Conservation (phyloP, 2,888 invertebrate genomes). For the Amiota minor region DNA sequence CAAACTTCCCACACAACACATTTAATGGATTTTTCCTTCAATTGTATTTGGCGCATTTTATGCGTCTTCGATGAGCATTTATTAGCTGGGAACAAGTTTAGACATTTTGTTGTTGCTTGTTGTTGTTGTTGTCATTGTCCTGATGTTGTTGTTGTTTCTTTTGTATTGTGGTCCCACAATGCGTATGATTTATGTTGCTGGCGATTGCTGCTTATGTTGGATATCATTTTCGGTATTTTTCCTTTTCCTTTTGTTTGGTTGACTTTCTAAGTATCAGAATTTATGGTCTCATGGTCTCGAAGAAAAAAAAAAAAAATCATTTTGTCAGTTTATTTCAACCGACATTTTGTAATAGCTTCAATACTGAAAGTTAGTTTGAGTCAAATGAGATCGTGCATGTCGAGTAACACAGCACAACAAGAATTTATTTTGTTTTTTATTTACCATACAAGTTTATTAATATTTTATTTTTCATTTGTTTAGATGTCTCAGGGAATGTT, state of each 20-base stretch:
- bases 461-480: too few relatives aligned
- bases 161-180: not conserved
- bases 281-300: too few relatives aligned
- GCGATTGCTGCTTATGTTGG: not conserved
- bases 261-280: not conserved
- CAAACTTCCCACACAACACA: constrained; percentile 57
- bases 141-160: constrained; percentile 1
- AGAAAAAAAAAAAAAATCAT: not conserved
- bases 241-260: not conserved
- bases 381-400: too few relatives aligned
- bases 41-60: constrained; percentile 50
- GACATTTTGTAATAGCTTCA: too few relatives aligned
- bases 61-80: constrained; percentile 68
- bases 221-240: not conserved
- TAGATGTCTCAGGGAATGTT: too few relatives aligned
- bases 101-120: not conserved
- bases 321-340: too few relatives aligned
- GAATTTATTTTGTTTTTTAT: too few relatives aligned
- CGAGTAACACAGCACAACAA: too few relatives aligned
- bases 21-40: too few relatives aligned
- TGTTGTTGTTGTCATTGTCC: not conserved
- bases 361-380: too few relatives aligned
- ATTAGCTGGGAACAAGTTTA: constrained; percentile 50
- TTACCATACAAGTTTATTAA: too few relatives aligned
- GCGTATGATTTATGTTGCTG: not conserved